Conservation (phyloP, 2,113 vertebrate species). For the Vimba vimba region DNA sequence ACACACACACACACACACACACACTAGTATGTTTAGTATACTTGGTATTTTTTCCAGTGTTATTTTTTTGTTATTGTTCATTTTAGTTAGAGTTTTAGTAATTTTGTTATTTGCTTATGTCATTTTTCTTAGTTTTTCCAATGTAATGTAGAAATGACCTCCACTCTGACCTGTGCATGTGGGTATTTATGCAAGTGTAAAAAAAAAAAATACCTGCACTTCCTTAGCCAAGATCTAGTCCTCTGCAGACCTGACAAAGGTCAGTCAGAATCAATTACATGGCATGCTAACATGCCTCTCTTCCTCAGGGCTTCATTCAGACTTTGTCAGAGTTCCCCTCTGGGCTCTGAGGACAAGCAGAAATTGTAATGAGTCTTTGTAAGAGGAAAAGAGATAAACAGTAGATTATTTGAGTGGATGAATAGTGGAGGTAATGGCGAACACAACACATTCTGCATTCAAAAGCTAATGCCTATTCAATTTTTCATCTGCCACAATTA, state of each 20-base stretch:
- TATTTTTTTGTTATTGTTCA: no score
- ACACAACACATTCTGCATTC: background rate
- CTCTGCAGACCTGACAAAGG: constrained; percentile 10
- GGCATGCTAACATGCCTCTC: constrained; percentile 9
- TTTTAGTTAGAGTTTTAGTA: no score
- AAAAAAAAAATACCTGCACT: background rate
- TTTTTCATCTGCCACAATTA: background rate
- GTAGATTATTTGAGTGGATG: background rate
- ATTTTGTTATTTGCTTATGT: no score
- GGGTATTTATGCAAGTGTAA: background rate
- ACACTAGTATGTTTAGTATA: no score
- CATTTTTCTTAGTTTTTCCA: background rate
- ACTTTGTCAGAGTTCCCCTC: background rate
- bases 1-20: no score
- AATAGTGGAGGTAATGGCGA: background rate
- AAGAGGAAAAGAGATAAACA: background rate
- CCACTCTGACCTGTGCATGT: background rate
- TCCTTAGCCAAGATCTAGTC: background rate
- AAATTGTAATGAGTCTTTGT: background rate
- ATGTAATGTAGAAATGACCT: background rate
- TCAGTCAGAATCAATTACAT: constrained; percentile 8
- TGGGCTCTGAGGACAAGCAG: background rate
- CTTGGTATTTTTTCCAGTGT: no score
- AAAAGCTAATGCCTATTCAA: background rate
- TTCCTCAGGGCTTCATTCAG: background rate